phyloP scores from a whole-genome alignment of 2,797 vertebrate species.

The Helostoma temminkii region DNA sequence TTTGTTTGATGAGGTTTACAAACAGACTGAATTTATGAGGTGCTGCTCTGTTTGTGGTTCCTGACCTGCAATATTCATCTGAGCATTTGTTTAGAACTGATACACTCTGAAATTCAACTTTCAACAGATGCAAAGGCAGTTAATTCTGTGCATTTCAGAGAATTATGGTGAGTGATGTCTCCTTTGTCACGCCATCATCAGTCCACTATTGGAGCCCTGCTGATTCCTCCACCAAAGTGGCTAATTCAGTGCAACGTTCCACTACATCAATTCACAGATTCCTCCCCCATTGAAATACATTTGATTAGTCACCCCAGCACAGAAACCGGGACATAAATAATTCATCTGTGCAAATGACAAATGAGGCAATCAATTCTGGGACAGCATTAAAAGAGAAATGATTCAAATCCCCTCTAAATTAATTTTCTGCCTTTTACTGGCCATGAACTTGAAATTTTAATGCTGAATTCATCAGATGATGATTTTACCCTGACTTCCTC shows the following conservation, averaged over 20 bases:
- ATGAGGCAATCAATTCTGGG: slow-evolving; percentile 82
- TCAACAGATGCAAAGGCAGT: background rate
- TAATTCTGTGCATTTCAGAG: slow-evolving; percentile 2
- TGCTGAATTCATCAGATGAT: slow-evolving; percentile 61
- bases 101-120: slow-evolving; percentile 6
- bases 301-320: slow-evolving; percentile 79
- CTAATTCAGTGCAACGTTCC: slow-evolving; percentile 65
- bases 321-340: slow-evolving; percentile 81
- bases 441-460: slow-evolving; percentile 59
- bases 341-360: slow-evolving; percentile 84
- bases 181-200: slow-evolving; percentile 37
- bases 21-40: slow-evolving; percentile 3
- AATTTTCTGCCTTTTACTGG: slow-evolving; percentile 75
- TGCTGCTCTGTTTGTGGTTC: slow-evolving; percentile 13
- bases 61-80: slow-evolving; percentile 18
- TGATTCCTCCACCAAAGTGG: slow-evolving; percentile 52
- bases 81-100: slow-evolving; percentile 20
- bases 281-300: slow-evolving; percentile 74
- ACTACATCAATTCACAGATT: slow-evolving; percentile 67
- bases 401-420: slow-evolving; percentile 78
- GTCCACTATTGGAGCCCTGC: slow-evolving; percentile 26
- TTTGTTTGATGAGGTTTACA: slow-evolving; percentile 13
- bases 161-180: slow-evolving; percentile 15
- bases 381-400: slow-evolving; percentile 79
- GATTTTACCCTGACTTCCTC: slow-evolving; percentile 37